Evolutionary conservation across 2,888 invertebrate genomes (phyloP), one percentile per base, ranked within the genome.

Genomic region (Drosophila pseudotakahashii): DNA sequence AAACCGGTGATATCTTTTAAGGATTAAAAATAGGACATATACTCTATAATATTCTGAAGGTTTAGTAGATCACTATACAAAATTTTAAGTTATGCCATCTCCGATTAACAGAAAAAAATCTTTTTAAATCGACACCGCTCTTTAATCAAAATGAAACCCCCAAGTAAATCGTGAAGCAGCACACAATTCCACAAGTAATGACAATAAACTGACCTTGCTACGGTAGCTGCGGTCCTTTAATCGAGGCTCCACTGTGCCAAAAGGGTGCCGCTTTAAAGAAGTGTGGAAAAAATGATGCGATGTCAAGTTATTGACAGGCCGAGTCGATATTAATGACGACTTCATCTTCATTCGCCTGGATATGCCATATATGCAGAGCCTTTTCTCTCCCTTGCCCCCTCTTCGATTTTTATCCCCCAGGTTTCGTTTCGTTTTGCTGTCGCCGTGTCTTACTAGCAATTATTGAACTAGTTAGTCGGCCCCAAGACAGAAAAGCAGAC

Each of bases 321-420:
- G 51, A 85, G 88, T 88, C 88, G 88, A 84, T 87, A 88, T 84
- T 85, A 84, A 84, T 84, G 84, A 88, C 88, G 84, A 84, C 84
- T 84, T 84, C 70, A 71, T 71, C 64, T 71, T 51, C 83, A 80
- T 79, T 85, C 82, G 80, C 73, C 73, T 54, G 78, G 54, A 72
- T 83, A 59, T 73, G 71, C 66, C 73, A 54, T 42, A 16, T 53
- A 51, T 45, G 26, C 26, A 16, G 42, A 42, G 19, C 19, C 19
- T 19, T 11, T 11, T 13, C 34, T 3, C 14, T 41, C 30, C 54
- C 41, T 34, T 13, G n/a, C 9, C 10, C 19, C n/a, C 42, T 16
- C 2, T 9, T 10, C 23, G 44, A 7, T 14, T 45, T 45, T 45
- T 45, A 39, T 39, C 39, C 42, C 41, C 16, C 44, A 2, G 44